Evolutionary conservation across 2,113 vertebrate genomes (phyloP).

Genomic region (Trachemys scripta): DNA sequence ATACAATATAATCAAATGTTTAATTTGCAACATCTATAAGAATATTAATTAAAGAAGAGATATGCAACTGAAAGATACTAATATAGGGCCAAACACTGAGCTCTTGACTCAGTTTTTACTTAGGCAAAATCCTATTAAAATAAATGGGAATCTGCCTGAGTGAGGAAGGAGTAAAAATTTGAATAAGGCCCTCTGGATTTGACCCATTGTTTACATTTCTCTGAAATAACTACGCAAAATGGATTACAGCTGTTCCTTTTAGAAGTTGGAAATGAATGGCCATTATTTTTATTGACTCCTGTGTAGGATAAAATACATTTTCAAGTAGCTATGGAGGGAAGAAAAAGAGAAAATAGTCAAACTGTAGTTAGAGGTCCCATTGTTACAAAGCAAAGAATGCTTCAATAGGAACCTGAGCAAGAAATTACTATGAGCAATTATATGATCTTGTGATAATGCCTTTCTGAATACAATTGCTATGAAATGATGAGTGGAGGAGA

Average conservation of each 20-base stretch:
- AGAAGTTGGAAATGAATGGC: background rate
- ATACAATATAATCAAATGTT: background rate
- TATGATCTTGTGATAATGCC: background rate
- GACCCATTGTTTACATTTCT: background rate
- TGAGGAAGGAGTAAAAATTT: background rate
- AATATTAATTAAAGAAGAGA: background rate
- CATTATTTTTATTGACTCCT: background rate
- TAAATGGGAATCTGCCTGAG: accelerated
- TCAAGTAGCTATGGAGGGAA: background rate
- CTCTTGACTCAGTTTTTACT: background rate
- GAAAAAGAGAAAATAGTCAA: background rate
- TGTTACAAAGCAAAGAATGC: background rate
- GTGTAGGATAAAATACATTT: background rate
- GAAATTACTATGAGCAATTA: background rate
- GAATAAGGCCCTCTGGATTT: background rate
- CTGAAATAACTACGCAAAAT: background rate
- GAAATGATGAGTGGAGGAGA: background rate
- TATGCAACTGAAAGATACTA: background rate
- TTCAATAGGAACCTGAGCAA: background rate
- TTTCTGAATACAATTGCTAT: background rate
- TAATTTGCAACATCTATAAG: background rate
- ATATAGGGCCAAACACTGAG: background rate
- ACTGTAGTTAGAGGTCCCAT: background rate
- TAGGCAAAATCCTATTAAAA: background rate
- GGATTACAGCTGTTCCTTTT: background rate